phyloP scores from a whole-genome alignment of 1,140 invertebrate genomes.

The Bombus pascuorum region DNA sequence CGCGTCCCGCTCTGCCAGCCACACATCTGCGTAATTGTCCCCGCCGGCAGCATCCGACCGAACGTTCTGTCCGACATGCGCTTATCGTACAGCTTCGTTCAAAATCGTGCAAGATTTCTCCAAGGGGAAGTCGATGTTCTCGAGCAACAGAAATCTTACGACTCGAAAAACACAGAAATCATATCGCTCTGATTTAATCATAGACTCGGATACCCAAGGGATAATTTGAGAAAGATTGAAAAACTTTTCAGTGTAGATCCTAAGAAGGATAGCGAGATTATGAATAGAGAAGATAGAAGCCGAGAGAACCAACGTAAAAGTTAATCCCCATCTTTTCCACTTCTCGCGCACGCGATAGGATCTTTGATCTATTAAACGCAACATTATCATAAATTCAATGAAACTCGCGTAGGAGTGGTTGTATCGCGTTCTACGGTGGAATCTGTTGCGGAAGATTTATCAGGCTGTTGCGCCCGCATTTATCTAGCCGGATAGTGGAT shows the following conservation, averaged over 20 bases:
- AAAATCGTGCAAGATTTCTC: slow-evolving; percentile 44
- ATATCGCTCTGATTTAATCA: no score
- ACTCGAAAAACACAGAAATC: no score
- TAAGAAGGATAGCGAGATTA: background rate
- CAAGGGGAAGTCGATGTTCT: background rate
- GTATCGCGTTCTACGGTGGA: slow-evolving; percentile 30
- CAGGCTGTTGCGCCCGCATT: slow-evolving; percentile 43
- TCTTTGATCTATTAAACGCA: slow-evolving; percentile 43
- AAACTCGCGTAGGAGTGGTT: slow-evolving; percentile 38
- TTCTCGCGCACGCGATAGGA: background rate
- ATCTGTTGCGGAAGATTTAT: slow-evolving; percentile 50
- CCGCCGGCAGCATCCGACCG: slow-evolving; percentile 80
- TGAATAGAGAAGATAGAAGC: background rate
- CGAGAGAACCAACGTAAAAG: background rate
- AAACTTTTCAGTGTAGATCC: no score
- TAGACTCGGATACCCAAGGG: no score
- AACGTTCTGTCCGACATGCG: slow-evolving; percentile 53
- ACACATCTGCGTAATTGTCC: slow-evolving; percentile 83
- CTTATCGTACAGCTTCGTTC: slow-evolving; percentile 63
- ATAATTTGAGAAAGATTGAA: no score
- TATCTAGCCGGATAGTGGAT: slow-evolving; percentile 46
- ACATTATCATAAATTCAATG: slow-evolving; percentile 30
- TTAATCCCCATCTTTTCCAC: background rate
- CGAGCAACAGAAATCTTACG: no score
- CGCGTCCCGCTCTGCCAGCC: slow-evolving; percentile 70